These are phyloP conservation scores for Sebastiscus tertius DNA, from an alignment of 2,797 vertebrate genomes.

Conservation along the genomic window DNA sequence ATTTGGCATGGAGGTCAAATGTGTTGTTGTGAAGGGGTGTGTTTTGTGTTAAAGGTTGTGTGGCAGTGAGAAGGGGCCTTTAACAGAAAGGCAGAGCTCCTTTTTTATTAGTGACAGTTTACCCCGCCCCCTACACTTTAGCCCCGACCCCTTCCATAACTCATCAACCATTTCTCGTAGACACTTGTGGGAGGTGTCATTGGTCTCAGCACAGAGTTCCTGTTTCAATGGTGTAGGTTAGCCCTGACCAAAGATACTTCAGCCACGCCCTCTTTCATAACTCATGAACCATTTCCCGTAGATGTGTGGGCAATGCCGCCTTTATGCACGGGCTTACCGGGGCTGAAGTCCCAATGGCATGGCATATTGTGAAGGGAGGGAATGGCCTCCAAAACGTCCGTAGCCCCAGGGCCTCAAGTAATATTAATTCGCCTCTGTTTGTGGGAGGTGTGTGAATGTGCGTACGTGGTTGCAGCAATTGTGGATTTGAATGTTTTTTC, in stretches of 20 bases:
- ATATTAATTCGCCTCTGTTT: neutral
- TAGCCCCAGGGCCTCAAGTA: neutral
- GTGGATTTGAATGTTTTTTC: too few relatives aligned
- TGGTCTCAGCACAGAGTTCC: neutral
- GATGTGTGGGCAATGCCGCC: neutral
- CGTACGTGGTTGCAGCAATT: neutral
- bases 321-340: neutral
- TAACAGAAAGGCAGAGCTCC: neutral
- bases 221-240: neutral
- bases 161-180: neutral
- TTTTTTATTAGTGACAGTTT: neutral
- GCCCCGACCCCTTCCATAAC: neutral
- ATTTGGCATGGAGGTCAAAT: neutral
- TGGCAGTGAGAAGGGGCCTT: neutral
- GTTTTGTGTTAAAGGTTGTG: neutral
- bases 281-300: neutral
- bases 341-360: neutral
- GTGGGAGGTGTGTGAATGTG: neutral
- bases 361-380: neutral
- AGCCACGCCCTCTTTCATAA: too few relatives aligned
- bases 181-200: neutral
- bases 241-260: neutral
- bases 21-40: neutral
- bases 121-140: neutral
- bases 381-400: neutral